Percentiles rank a stretch among this genome's conserved stretches.
Evolutionary conservation across 2,888 invertebrate species (phyloP).

Genomic region (Caenorhabditis afra): DNA sequence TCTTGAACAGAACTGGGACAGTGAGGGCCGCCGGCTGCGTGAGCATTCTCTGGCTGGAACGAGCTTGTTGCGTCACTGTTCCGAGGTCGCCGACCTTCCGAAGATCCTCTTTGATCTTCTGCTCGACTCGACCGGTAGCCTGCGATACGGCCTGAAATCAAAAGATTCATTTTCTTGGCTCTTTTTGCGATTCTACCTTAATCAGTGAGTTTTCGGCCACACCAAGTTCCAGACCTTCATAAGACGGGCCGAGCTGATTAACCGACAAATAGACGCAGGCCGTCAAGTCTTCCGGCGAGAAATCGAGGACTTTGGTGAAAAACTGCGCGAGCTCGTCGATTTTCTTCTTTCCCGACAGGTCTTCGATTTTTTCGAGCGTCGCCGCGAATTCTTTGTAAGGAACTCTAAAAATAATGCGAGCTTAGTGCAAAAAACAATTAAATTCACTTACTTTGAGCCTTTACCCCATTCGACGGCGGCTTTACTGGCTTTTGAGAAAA

Average conservation of each 20-base stretch:
- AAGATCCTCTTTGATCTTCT: slow-evolving; percentile 88
- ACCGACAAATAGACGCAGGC: slow-evolving; percentile 93
- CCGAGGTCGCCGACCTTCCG: slow-evolving; percentile 89
- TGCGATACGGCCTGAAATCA: slow-evolving; percentile 62
- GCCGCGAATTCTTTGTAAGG: slow-evolving; percentile 93
- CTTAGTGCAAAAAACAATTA: neutral
- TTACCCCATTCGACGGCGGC: slow-evolving; percentile 49
- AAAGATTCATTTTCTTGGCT: too few species aligned
- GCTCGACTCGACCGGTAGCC: slow-evolving; percentile 82
- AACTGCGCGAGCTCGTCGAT: slow-evolving; percentile 58
- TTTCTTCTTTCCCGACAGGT: slow-evolving; percentile 81
- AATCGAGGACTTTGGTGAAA: slow-evolving; percentile 81
- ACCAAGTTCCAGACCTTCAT: slow-evolving; percentile 94
- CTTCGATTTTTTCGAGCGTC: slow-evolving; percentile 93
- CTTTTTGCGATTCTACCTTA: slow-evolving; percentile 85
- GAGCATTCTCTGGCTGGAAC: slow-evolving; percentile 88
- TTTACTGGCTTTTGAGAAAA: slow-evolving; percentile 53
- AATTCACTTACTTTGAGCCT: slow-evolving; percentile 43
- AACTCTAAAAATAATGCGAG: slow-evolving; percentile 85
- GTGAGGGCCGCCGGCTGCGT: slow-evolving; percentile 89
- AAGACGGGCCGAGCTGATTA: slow-evolving; percentile 96
- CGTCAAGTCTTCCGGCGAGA: slow-evolving; percentile 92
- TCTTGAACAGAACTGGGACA: slow-evolving; percentile 87
- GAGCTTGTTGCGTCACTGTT: slow-evolving; percentile 77
- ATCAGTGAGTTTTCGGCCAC: slow-evolving; percentile 94